phyloP scores from a whole-genome alignment of 2,113 vertebrate species.

The Lonchura striata region DNA sequence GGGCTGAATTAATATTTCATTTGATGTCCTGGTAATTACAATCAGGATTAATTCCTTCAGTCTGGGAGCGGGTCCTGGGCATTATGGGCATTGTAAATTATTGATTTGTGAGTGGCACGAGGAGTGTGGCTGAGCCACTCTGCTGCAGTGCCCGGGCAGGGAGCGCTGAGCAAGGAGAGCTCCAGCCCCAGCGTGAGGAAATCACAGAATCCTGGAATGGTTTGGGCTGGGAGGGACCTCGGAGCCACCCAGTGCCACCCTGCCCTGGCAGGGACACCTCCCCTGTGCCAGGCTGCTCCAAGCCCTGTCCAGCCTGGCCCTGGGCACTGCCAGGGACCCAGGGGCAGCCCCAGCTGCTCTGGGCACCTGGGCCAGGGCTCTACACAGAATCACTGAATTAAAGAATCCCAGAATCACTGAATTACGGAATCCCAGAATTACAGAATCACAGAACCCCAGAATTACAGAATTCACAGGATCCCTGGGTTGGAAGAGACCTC shows the following conservation, averaged over 20 bases:
- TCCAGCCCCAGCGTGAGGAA: not conserved
- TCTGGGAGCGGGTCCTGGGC: not conserved
- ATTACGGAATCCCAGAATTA: no score
- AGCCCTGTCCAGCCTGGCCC: not conserved
- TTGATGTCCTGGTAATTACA: not conserved
- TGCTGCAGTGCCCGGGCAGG: not conserved
- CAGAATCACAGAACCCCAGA: no score
- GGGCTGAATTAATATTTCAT: not conserved
- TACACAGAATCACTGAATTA: no score
- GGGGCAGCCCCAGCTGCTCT: not conserved
- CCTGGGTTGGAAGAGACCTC: not conserved
- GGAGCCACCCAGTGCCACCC: not conserved
- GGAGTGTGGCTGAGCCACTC: accelerated
- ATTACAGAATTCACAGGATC: not conserved
- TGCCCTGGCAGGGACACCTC: not conserved
- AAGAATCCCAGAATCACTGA: no score
- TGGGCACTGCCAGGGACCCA: not conserved
- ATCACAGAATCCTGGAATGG: not conserved
- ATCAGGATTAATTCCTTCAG: not conserved
- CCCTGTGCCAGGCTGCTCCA: not conserved
- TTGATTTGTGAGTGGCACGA: not conserved
- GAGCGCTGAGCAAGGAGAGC: accelerated
- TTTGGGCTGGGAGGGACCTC: accelerated
- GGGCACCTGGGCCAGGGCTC: not conserved
- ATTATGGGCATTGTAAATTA: not conserved